Conservation (phyloP, 2,888 invertebrate species). For the Diarsia rubi region DNA sequence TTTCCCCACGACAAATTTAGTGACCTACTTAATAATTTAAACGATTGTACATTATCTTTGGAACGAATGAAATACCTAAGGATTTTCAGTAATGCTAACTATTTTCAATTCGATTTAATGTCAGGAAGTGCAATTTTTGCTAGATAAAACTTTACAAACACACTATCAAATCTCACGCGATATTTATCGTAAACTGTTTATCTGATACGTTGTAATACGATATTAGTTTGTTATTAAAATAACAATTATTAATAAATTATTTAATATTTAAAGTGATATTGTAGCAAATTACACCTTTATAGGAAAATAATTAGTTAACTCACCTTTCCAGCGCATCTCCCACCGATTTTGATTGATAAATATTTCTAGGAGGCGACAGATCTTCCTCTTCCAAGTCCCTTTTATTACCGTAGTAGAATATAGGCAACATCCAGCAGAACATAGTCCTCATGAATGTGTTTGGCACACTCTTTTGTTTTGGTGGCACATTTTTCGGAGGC, state of each 20-base stretch:
- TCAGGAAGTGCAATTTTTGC: neutral
- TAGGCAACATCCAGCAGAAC: constrained; percentile 94
- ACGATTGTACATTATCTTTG: neutral
- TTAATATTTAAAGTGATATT: neutral
- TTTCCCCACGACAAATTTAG: neutral
- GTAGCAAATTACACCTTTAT: neutral
- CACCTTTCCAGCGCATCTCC: constrained; percentile 93
- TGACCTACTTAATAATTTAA: constrained; percentile 3
- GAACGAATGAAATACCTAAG: neutral
- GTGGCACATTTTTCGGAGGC: constrained; percentile 51
- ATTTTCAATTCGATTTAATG: neutral
- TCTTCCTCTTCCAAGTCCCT: constrained; percentile 94
- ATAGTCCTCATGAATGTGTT: constrained; percentile 91
- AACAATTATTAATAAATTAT: neutral
- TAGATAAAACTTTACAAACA: constrained; percentile 4
- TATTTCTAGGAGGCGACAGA: constrained; percentile 93
- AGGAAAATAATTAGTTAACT: constrained; percentile 65
- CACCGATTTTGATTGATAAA: constrained; percentile 93
- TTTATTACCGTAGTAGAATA: constrained; percentile 94
- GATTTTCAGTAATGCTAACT: neutral
- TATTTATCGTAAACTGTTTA: neutral
- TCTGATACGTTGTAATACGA: neutral
- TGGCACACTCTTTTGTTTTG: constrained; percentile 75
- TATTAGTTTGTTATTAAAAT: neutral
- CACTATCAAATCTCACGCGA: constrained; percentile 6